Base-by-base conservation (phyloP, 2,888 invertebrate genomes). In the Eremobia ochroleuca region DNA sequence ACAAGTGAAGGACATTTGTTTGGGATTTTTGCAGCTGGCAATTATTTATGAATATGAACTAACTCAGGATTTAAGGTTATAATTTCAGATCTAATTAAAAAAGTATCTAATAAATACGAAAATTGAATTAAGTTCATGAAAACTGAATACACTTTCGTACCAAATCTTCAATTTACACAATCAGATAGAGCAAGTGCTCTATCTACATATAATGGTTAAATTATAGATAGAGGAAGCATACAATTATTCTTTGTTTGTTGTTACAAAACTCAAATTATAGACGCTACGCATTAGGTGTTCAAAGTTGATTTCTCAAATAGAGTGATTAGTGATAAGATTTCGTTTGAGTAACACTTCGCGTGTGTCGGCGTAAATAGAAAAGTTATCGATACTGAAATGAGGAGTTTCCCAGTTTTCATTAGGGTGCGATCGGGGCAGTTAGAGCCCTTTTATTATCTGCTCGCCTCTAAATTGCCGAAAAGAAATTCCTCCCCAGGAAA, bases 381-480 rank as follows among this genome's bases (percentile, higher is more conserved):
- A 94, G 90, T 94, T 95, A 95, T 95, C 94, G 94, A 95, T 95
- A 94, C 93, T 93, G 94, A 93, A 96, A 95, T 95, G 93, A 94
- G 91, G 94, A 95, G 93, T 94, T 95, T 94, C 93, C 92, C 93
- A 95, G 94, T 96, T 97, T 97, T 96, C 97, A 97, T 97, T 96
- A 96, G 95, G 95, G 96, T 92, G 94, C 94, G 94, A 96, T 96
- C 93, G 94, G 90, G 93, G 94, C 96, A 96, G 95, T 97, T 96
- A 97, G 96, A 96, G 96, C 96, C 97, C 96, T 96, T 97, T 97
- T 97, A 97, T 97, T 97, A 97, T 97, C 97, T 96, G 92, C 95
- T 95, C 94, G 95, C 93, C 94, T 96, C 93, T 96, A 96, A 97
- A 97, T 97, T 97, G 95, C 95, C 95, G 92, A 97, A 97, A 96